Percentiles rank a stretch among this genome's conserved stretches.
Conservation (phyloP, 2,888 invertebrate species). For the Drosophila cognata region DNA sequence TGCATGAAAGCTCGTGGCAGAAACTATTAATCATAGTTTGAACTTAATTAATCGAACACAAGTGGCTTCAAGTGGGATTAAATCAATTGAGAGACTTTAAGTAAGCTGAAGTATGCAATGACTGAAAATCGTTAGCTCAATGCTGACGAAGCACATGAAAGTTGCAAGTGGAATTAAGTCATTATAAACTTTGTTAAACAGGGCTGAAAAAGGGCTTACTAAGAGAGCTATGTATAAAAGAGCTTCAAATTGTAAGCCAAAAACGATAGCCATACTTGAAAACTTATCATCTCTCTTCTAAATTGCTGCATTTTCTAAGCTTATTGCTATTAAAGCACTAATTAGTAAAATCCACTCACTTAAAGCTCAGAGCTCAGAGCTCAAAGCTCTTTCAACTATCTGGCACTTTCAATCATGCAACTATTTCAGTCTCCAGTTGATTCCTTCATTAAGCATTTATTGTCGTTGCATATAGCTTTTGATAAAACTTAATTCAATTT, state of each 20-base stretch:
- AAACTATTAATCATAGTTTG: neutral
- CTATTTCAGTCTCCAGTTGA: neutral
- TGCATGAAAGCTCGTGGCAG: neutral
- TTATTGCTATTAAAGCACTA: neutral
- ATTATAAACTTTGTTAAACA: neutral
- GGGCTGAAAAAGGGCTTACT: neutral
- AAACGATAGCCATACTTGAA: neutral
- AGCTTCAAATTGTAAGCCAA: neutral
- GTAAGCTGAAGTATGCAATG: neutral
- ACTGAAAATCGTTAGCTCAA: neutral
- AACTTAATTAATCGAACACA: neutral
- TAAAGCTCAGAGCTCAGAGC: constrained; percentile 3
- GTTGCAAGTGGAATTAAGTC: neutral
- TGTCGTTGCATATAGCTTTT: constrained; percentile 6
- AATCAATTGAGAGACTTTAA: neutral
- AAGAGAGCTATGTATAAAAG: neutral
- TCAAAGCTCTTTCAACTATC: neutral
- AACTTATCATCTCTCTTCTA: neutral
- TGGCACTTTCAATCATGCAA: neutral
- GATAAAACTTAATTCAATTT: constrained; percentile 19
- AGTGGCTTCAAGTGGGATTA: neutral
- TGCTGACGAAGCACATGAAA: neutral
- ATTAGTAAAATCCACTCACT: neutral
- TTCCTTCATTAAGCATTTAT: neutral
- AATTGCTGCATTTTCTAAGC: neutral